Evolutionary conservation across 2,797 vertebrate genomes (phyloP).

Genomic region (Phrynocephalus forsythii): DNA sequence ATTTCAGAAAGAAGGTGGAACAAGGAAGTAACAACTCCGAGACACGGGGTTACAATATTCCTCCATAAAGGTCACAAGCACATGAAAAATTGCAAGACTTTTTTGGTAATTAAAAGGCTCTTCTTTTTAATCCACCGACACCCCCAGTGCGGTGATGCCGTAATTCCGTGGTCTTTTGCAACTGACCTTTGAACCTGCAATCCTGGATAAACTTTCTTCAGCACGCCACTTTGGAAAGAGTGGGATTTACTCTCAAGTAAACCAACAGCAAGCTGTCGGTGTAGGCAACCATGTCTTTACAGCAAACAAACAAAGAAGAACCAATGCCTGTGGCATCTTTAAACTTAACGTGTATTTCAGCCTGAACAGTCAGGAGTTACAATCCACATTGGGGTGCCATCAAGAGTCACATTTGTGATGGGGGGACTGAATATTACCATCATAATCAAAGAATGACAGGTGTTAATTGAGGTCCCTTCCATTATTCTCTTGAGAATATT

Average conservation of each 20-base stretch:
- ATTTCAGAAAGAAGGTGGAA: not conserved
- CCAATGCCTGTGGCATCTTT: too few species aligned
- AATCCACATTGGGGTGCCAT: too few species aligned
- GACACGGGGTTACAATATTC: not conserved
- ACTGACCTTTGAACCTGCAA: not conserved
- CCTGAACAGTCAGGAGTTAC: too few species aligned
- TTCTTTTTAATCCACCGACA: not conserved
- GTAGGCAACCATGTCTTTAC: not conserved
- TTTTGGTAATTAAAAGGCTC: not conserved
- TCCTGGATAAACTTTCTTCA: not conserved
- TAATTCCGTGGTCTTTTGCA: not conserved
- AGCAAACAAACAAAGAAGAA: too few species aligned
- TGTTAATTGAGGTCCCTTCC: too few species aligned
- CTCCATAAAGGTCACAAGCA: not conserved
- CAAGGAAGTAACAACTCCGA: not conserved
- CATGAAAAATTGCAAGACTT: not conserved
- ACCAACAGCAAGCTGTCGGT: not conserved
- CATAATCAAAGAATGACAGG: too few species aligned
- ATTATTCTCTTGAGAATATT: too few species aligned
- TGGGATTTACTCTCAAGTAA: not conserved
- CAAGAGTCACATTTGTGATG: too few species aligned
- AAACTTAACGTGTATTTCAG: too few species aligned
- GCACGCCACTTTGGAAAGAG: not conserved
- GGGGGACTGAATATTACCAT: too few species aligned
- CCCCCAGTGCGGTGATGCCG: not conserved